Base-by-base conservation (phyloP, 2,888 invertebrate genomes). In the Platycheirus albimanus region DNA sequence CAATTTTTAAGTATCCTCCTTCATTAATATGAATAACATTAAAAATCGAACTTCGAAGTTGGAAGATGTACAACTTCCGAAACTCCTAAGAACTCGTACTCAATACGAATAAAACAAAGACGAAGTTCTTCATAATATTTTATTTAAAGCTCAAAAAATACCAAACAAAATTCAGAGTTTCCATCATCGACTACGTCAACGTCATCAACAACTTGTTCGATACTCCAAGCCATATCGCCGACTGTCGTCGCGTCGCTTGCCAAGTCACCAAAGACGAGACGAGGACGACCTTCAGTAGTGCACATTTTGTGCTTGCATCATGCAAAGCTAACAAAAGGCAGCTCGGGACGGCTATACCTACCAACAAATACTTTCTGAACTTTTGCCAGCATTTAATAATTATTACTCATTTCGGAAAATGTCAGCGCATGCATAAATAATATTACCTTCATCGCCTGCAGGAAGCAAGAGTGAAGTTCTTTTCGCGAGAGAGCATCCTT, bases 381-480 rank as follows among this genome's bases (percentile, higher is more conserved):
- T 36, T 52, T 52, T 69, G 69, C 69, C 76, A 69, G 69, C 43
- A 11, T 69, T 54, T 64, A 69, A 76, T 76, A 76, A 76, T 76
- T 61, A 77, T 77, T 77, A 70, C 76, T 70, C 63, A 63, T 77
- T 77, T 70, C 63, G 54, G 61, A 51, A 76, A 69, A 54, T 47
- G 76, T 58, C 63, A 77, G 63, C 45, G 63, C 70, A 77, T 64
- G 47, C 38, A 77, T 77, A 77, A 70, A 49, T 77, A 77, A 77
- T 77, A 38, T 69, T 33, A 52, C 75, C 19, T 33, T 75, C 49
- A 33, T 54, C 49, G 49, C 61, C 52, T 45, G 38, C 24, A 36
- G 69, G 13, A 30, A 24, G 51, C 15, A 11, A 30, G 10, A 11
- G 49, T 13, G 17, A 10, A 66, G 28, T 51, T n/a, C n/a, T 41